phyloP scores from a whole-genome alignment of 2,113 vertebrate genomes.

The Microtus pennsylvanicus region DNA sequence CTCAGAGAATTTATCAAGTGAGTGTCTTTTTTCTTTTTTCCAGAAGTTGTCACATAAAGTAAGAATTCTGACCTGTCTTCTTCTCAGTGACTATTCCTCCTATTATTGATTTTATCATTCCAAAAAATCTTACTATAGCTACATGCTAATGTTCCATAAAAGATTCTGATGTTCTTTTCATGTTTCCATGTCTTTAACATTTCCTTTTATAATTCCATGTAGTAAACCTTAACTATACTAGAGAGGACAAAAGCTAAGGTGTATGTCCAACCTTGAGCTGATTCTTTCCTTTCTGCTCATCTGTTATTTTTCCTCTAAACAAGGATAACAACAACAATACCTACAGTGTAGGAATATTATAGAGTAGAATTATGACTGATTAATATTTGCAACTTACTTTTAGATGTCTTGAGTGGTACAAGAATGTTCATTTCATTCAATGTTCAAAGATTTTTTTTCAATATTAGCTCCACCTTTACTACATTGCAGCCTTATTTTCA shows the following conservation, averaged over 20 bases:
- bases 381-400: constrained; percentile 8
- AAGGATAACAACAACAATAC: not conserved
- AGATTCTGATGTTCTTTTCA: not conserved
- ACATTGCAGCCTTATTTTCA: not conserved
- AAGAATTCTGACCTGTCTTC: not conserved
- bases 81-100: not conserved
- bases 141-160: not conserved
- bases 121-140: not conserved
- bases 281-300: not conserved
- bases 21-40: not conserved
- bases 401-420: not conserved
- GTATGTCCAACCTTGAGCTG: not conserved
- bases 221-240: not conserved
- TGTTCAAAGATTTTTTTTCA: constrained; percentile 41
- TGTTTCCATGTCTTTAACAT: not conserved
- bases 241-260: not conserved
- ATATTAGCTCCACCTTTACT: constrained; percentile 2
- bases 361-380: not conserved
- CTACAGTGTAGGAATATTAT: not conserved
- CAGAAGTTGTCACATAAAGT: not conserved
- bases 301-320: constrained; percentile 31
- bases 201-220: not conserved
- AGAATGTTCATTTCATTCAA: not conserved
- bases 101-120: not conserved
- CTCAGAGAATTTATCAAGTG: not conserved